These are phyloP conservation scores for Campoletis sonorensis DNA, from an alignment of 1,140 invertebrate genomes.

Conservation along the genomic window DNA sequence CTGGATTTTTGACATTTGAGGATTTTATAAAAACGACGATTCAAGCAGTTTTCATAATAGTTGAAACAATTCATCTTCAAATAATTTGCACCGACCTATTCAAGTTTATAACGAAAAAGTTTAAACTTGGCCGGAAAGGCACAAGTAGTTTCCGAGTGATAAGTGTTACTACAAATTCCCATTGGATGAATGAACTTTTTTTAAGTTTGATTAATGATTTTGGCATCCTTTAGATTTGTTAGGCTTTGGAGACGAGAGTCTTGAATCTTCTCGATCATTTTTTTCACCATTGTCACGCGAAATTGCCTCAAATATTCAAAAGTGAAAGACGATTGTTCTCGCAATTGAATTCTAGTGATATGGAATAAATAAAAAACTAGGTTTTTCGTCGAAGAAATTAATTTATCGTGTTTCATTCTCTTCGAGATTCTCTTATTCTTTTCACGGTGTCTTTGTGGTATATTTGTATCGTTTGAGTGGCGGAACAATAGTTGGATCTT, in stretches of 20 bases:
- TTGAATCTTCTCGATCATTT: no score
- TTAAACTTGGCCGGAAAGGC: no score
- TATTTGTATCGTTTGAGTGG: background rate
- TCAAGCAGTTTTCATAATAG: background rate
- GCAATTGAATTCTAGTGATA: background rate
- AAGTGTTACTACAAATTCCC: no score
- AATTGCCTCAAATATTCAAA: background rate
- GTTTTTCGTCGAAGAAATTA: background rate
- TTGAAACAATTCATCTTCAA: no score
- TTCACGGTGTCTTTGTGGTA: background rate
- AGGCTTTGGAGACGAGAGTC: no score
- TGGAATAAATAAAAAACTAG: background rate
- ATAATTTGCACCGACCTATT: no score
- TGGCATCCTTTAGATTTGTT: no score
- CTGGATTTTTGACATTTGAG: conserved; percentile 37
- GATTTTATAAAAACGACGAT: conserved; percentile 13
- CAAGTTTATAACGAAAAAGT: no score
- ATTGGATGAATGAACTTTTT: no score
- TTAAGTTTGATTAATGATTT: no score
- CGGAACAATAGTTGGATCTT: background rate
- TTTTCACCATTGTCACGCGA: background rate
- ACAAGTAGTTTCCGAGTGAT: no score
- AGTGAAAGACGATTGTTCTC: background rate
- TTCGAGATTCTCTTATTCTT: no score
- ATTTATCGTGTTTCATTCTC: background rate